Base-by-base conservation (phyloP, 2,113 vertebrate species). In the Illadopsis cleaveri region DNA sequence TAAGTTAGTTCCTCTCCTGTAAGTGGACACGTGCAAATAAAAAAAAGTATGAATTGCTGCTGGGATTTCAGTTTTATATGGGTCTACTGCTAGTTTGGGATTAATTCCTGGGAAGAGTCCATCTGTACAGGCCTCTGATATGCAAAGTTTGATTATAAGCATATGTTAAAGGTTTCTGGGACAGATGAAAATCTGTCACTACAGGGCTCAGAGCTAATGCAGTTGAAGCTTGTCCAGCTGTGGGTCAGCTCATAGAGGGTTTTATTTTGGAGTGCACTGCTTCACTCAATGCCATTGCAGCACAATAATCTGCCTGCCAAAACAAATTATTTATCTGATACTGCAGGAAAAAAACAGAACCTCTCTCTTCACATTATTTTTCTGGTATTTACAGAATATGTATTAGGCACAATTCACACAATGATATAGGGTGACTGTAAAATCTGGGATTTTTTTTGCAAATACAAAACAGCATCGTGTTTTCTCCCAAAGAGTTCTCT, bases 91-190 rank as follows among this genome's bases (percentile, higher is more conserved):
- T 90, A 77, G 78, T 89, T 86, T 85, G 93, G 83, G 95, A 94
- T 93, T 96, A 89, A 92, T 72, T 94, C 73, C 56, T 84, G 80
- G 58, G 94, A 91, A 94, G 92, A 79, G 37, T 89, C 92, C 90
- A 95, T 93, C 86, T 87, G 93, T 72, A 86, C 75, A 91, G 73
- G 50, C 48, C 71, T 72, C 77, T 64, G 69, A 90, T 90, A 95
- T 35, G 71, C 72, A 71, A 70, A 89, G 85, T 77, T 76, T 96
- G 92, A 95, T 94, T 90, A 88, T 47, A 97, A 94, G 72, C 94
- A 86, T 93, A 95, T 89, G 81, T 83, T 87, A 68, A 92, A 91
- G 61, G 76, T 96, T 91, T 96, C 81, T 86, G 79, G 66, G 78
- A 73, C 68, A 89, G 54, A 89, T 71, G 75, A 94, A 91, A 96